phyloP scores from a whole-genome alignment of 2,797 vertebrate species.

The Xiphorhynchus erythropygius region DNA sequence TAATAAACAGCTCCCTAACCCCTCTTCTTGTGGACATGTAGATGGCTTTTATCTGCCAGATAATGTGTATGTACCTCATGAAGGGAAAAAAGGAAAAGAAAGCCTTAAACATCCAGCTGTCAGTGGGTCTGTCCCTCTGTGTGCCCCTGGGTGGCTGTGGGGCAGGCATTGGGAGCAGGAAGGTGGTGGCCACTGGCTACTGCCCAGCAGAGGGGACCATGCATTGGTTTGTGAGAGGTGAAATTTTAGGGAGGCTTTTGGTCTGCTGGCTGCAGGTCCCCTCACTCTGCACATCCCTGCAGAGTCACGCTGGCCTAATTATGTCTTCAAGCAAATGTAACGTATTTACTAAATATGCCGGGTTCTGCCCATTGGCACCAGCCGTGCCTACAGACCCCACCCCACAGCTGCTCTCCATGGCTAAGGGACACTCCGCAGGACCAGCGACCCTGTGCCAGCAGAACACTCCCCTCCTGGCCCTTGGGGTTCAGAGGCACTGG shows the following conservation, averaged over 20 bases:
- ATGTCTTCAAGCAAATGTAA: background rate
- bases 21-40: background rate
- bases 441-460: rapidly evolving
- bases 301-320: background rate
- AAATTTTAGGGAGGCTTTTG: background rate
- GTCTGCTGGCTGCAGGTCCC: background rate
- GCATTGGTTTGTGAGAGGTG: rapidly evolving
- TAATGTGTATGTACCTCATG: rapidly evolving
- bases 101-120: background rate
- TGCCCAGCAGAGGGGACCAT: background rate
- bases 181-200: background rate
- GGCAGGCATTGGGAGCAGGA: background rate
- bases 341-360: background rate
- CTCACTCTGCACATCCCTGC: background rate
- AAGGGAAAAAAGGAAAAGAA: background rate
- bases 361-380: background rate
- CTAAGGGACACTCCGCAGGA: rapidly evolving
- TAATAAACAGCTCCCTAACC: background rate
- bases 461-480: background rate
- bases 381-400: rapidly evolving
- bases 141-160: no score
- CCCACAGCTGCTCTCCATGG: rapidly evolving
- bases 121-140: rapidly evolving
- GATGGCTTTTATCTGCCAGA: background rate
- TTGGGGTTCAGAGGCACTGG: background rate